Evolutionary conservation across 1,140 invertebrate genomes (phyloP), one percentile per base, ranked within the genome.

Genomic region (Drosophila sp.): DNA sequence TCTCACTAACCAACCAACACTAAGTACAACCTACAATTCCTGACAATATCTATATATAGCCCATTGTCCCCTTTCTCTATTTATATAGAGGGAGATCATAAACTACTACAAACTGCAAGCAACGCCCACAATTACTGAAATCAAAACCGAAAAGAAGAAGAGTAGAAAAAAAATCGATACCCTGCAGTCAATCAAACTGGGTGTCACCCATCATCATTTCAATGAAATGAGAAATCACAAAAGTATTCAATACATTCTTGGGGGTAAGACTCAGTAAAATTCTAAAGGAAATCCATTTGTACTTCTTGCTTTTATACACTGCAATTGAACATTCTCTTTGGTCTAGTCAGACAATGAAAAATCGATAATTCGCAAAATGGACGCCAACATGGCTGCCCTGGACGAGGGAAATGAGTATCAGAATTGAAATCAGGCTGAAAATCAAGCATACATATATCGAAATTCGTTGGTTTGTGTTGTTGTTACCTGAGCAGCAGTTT

Each of bases 401-500:
- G 11, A 10, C 38, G 41, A 79, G 57, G n/a, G 29, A 23, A 7
- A 54, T 44, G 40, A 4, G 17, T 17, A 17, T 25, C 60, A n/a
- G 25, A 8, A 3, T 30, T 44, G 11, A 8, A 29, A 17, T 17
- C 17, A 17, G 35, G 29, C 47, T 55, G 56, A 64, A 69, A 85
- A 27, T 10, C 2, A 70, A 66, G 55, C 47, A 23, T 25, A 61
- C 68, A 75, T 38, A 11, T 35, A 35, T 35, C 0, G 8, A 23
- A 27, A 58, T 35, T 56, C n/a, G 17, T 17, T 17, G 17, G 17
- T 17, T 17, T 17, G 17, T 17, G 17, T 17, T 17, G 17, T 17
- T 63, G 58, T 76, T 92, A 92, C 91, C 91, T 92, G 91, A 65
- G 89, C 90, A 87, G 90, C 91, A 79, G 92, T 92, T 85, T 92